phyloP scores from a whole-genome alignment of 2,797 vertebrate species.

The Acanthopagrus latus region DNA sequence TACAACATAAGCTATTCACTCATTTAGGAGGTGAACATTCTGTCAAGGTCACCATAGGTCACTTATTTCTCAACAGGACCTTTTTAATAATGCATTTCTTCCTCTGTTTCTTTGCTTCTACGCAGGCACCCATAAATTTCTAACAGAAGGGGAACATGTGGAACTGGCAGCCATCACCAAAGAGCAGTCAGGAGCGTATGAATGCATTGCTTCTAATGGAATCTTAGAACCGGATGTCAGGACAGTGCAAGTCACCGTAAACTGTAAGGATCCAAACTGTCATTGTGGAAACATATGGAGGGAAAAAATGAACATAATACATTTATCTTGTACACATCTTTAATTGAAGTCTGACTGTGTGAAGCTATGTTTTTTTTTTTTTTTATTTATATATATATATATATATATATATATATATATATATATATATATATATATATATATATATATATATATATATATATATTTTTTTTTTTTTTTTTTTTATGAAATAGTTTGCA shows the following conservation, averaged over 20 bases:
- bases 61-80: neutral
- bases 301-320: too few species aligned
- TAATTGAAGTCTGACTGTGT: neutral
- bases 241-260: constrained; percentile 94
- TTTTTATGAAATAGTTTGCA: neutral
- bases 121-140: constrained; percentile 85
- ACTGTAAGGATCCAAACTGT: constrained; percentile 88
- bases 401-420: too few species aligned
- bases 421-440: too few species aligned
- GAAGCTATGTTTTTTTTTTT: neutral
- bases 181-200: constrained; percentile 95
- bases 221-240: constrained; percentile 91
- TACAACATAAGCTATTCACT: neutral
- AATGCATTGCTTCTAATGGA: constrained; percentile 95
- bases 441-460: too few species aligned
- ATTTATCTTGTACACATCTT: neutral
- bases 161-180: constrained; percentile 93
- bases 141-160: constrained; percentile 94
- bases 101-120: constrained; percentile 16
- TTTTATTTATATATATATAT: too few species aligned
- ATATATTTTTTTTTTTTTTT: too few species aligned
- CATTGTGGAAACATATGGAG: neutral
- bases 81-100: constrained; percentile 4
- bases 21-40: neutral
- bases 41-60: neutral